Evolutionary conservation across 2,113 vertebrate genomes (phyloP), one percentile per base, ranked within the genome.

Genomic region (Charadrius vociferus): DNA sequence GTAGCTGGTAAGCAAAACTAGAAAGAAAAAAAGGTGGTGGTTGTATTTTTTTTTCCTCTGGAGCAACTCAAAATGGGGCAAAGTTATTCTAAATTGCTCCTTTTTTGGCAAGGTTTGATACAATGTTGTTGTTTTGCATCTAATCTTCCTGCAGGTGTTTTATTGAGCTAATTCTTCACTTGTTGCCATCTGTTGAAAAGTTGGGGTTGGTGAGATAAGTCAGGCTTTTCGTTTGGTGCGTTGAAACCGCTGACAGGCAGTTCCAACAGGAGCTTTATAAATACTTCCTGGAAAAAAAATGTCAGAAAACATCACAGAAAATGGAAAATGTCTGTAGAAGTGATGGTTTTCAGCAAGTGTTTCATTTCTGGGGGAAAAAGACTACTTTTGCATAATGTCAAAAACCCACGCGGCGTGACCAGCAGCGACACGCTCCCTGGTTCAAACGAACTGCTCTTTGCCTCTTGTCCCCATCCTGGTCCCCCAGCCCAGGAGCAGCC

Each of bases 101-200:
- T 78, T 55, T 75, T 75, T 81, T 68, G 73, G 77, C 59, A 41
- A 71, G 73, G 81, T 74, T 93, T 92, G 74, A 65, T 43, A 3
- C 27, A 11, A 32, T 0, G 21, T 4, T 90, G 92, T 58, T 90
- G 80, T 81, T 88, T 81, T 34, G 50, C 74, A 34, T 65, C 58
- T 92, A 30, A 65, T 86, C 80, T 92, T 94, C 85, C 87, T 52
- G 68, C 70, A 49, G 75, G 88, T 88, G 86, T 90, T 93, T 84
- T 86, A 66, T 90, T 92, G 94, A 94, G 87, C 63, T 92, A 83
- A 81, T 93, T 93, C 67, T 91, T 95, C 94, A 45, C 45, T 68
- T 74, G 82, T 61, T 88, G 82, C 55, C 72, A 27, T 74, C 43
- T 63, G 75, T 50, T 71, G 72, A 81, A 39, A 83, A 78, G 88